These are phyloP conservation scores for Penaeus monodon DNA, from an alignment of 2,888 invertebrate genomes.

Conservation along the genomic window DNA sequence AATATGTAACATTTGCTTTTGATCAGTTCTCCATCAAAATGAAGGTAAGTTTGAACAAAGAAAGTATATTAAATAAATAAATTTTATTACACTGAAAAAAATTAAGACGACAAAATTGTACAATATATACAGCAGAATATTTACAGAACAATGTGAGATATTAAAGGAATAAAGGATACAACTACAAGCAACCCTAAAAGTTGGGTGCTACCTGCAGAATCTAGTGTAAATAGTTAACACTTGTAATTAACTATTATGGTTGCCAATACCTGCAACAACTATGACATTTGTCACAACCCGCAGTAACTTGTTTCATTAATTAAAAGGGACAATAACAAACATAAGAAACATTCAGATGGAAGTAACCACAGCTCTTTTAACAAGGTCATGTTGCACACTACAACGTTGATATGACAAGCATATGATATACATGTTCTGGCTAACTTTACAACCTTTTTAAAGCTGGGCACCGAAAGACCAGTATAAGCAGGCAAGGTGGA, in stretches of 20 bases:
- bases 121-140: constrained; percentile 50
- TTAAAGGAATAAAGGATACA: constrained; percentile 18
- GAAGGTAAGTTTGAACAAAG: not conserved
- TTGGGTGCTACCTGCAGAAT: not conserved
- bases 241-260: too few species aligned
- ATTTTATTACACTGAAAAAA: constrained; percentile 54
- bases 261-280: constrained; percentile 5
- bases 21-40: not conserved
- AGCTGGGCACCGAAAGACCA: constrained; percentile 25
- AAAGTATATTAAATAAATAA: constrained; percentile 43
- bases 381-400: not conserved
- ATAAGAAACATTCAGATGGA: constrained; percentile 25
- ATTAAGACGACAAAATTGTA: constrained; percentile 50
- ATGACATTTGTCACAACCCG: not conserved
- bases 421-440: not conserved
- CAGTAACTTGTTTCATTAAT: constrained; percentile 19
- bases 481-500: constrained; percentile 18
- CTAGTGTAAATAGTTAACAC: too few species aligned
- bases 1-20: not conserved
- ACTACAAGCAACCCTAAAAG: constrained; percentile 8
- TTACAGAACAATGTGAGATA: constrained; percentile 43
- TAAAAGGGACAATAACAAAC: constrained; percentile 20
- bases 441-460: not conserved
- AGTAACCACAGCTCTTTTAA: constrained; percentile 24
- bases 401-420: not conserved